Conservation (phyloP, 1,140 invertebrate species). For the Homalodisca vitripennis region DNA sequence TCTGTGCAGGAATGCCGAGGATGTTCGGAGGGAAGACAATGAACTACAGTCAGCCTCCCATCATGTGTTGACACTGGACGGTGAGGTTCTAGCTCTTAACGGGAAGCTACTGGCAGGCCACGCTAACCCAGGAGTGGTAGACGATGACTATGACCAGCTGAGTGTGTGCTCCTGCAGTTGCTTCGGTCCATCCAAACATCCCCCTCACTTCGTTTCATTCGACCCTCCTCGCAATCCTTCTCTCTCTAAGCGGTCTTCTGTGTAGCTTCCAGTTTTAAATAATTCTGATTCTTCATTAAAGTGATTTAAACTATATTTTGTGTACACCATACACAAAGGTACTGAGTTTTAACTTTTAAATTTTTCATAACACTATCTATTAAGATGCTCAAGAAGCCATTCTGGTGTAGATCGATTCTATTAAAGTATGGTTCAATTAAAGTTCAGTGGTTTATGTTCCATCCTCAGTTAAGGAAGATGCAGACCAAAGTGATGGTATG, state of each 20-base stretch:
- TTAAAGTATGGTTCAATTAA: too few relatives aligned
- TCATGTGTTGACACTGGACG: conserved; percentile 65
- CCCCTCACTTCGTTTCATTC: conserved; percentile 15
- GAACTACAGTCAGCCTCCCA: conserved; percentile 42
- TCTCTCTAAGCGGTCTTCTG: background rate
- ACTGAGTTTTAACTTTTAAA: too few relatives aligned
- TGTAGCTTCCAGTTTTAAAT: too few relatives aligned
- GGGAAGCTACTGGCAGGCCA: conserved; percentile 61
- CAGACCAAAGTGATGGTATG: too few relatives aligned
- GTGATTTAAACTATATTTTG: too few relatives aligned
- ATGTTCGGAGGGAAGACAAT: conserved; percentile 68
- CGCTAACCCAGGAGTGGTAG: conserved; percentile 47
- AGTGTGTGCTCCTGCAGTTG: conserved; percentile 74
- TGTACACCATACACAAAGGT: too few relatives aligned
- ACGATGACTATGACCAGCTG: conserved; percentile 55
- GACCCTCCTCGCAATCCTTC: conserved; percentile 12
- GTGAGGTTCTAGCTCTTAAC: conserved; percentile 74
- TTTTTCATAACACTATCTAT: too few relatives aligned
- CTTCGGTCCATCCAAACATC: conserved; percentile 45
- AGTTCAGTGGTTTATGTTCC: too few relatives aligned
- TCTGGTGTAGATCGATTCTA: too few relatives aligned
- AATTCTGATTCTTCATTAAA: too few relatives aligned
- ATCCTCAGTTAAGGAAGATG: too few relatives aligned
- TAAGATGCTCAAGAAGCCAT: too few relatives aligned
- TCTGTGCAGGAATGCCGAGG: conserved; percentile 42